Percentiles rank a stretch among this genome's conserved stretches.
phyloP scores from a whole-genome alignment of 2,888 invertebrate genomes.

The Noctua comes region DNA sequence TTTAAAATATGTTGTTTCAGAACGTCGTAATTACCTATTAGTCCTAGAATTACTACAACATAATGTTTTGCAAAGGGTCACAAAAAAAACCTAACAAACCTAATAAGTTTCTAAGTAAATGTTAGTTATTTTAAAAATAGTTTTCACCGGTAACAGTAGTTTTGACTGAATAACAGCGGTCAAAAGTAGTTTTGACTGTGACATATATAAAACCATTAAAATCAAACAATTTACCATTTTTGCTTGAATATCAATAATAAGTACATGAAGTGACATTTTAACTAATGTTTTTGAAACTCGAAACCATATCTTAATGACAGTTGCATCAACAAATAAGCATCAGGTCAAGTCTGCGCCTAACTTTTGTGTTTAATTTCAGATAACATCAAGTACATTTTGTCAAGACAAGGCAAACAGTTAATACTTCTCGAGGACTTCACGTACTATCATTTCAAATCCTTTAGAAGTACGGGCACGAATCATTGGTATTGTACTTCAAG shows the following conservation, averaged over 20 bases:
- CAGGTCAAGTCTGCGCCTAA: neutral
- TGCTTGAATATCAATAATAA: no score
- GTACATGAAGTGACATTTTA: neutral
- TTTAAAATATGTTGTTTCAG: no score
- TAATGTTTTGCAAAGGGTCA: no score
- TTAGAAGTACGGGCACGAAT: neutral
- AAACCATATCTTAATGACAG: neutral
- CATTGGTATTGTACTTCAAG: constrained; percentile 3
- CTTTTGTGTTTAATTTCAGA: constrained; percentile 31
- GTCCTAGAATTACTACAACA: no score
- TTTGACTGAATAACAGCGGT: no score
- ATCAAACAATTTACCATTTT: no score
- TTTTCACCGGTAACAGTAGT: no score
- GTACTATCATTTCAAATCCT: constrained; percentile 38
- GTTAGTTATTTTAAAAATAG: no score
- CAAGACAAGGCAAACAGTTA: constrained; percentile 36
- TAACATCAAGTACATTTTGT: constrained; percentile 43
- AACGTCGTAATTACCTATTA: no score
- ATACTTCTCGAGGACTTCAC: constrained; percentile 47
- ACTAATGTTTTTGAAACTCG: neutral
- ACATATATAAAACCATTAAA: neutral
- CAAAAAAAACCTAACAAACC: no score
- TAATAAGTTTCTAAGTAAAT: no score
- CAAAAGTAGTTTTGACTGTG: no score
- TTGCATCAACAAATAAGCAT: neutral